phyloP scores from a whole-genome alignment of 1,140 invertebrate species.

The Eubasilissa regina region DNA sequence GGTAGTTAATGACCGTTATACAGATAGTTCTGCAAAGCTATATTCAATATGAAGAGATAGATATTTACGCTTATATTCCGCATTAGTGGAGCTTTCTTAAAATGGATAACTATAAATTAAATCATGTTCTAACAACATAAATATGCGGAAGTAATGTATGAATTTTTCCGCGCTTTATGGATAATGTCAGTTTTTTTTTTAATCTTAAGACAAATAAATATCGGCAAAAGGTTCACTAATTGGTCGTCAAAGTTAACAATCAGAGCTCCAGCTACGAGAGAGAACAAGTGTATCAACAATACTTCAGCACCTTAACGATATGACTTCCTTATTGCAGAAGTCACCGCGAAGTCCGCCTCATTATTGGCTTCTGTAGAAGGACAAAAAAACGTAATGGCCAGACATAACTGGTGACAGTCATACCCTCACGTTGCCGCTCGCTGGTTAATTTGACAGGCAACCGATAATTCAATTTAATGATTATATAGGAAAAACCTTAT shows the following conservation, averaged over 20 bases:
- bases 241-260: background rate
- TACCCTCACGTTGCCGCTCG: slow-evolving; percentile 3
- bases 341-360: slow-evolving; percentile 25
- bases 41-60: too few species aligned
- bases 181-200: too few species aligned
- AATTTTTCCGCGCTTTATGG: too few species aligned
- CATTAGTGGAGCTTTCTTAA: too few species aligned
- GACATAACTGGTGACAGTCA: slow-evolving; percentile 8
- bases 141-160: too few species aligned
- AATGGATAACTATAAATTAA: too few species aligned
- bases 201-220: too few species aligned
- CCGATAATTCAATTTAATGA: slow-evolving; percentile 37
- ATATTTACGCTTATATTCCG: too few species aligned
- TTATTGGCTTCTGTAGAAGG: slow-evolving; percentile 25
- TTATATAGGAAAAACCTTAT: slow-evolving; percentile 23
- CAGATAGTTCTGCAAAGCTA: too few species aligned
- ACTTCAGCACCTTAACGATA: slow-evolving; percentile 20
- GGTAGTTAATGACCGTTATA: too few species aligned
- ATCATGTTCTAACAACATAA: too few species aligned
- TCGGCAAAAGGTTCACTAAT: background rate
- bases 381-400: slow-evolving; percentile 28
- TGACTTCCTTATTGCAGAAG: slow-evolving; percentile 33
- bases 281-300: slow-evolving; percentile 16
- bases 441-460: slow-evolving; percentile 25
- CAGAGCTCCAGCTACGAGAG: background rate